A percentile compares a stretch with the other conserved stretches of the same genome.
phyloP scores from a whole-genome alignment of 2,888 invertebrate species.

The Ischnus inquisitorius region DNA sequence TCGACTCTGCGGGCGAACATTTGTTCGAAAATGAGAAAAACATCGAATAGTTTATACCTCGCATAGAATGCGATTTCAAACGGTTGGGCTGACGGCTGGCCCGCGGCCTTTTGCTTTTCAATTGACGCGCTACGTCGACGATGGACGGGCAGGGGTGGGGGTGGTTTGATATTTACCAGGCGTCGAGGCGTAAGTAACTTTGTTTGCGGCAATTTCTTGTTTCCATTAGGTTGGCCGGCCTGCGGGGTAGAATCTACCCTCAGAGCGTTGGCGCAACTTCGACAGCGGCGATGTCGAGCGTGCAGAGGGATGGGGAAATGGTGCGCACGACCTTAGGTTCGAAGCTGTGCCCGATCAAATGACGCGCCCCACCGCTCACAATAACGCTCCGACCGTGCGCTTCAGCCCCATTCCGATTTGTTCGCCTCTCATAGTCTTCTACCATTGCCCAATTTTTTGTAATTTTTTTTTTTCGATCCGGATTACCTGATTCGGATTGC shows the following conservation, averaged over 20 bases:
- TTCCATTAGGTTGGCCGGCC: slow-evolving; percentile 85
- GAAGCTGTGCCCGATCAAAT: slow-evolving; percentile 82
- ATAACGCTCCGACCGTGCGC: slow-evolving; percentile 76
- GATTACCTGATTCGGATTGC: no score
- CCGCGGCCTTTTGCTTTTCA: slow-evolving; percentile 67
- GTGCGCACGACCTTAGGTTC: slow-evolving; percentile 80
- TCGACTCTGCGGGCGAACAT: background rate
- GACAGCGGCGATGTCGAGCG: slow-evolving; percentile 68
- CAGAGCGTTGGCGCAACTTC: slow-evolving; percentile 77
- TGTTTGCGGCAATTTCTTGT: slow-evolving; percentile 85
- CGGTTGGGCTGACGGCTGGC: slow-evolving; percentile 43
- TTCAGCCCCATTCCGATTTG: slow-evolving; percentile 42
- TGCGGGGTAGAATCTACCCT: slow-evolving; percentile 81
- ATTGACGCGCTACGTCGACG: slow-evolving; percentile 58
- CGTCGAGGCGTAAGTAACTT: slow-evolving; percentile 84
- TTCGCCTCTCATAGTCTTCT: slow-evolving; percentile 48
- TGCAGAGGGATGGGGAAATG: slow-evolving; percentile 76
- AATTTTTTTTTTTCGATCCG: no score
- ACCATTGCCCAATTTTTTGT: slow-evolving; percentile 50
- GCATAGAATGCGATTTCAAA: slow-evolving; percentile 35
- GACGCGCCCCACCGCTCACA: slow-evolving; percentile 84
- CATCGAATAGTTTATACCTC: slow-evolving; percentile 29
- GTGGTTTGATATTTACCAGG: slow-evolving; percentile 82
- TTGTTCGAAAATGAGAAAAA: background rate
- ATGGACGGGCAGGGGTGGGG: no score